phyloP scores from a whole-genome alignment of 2,888 invertebrate species.

The Epistrophella euchroma region DNA sequence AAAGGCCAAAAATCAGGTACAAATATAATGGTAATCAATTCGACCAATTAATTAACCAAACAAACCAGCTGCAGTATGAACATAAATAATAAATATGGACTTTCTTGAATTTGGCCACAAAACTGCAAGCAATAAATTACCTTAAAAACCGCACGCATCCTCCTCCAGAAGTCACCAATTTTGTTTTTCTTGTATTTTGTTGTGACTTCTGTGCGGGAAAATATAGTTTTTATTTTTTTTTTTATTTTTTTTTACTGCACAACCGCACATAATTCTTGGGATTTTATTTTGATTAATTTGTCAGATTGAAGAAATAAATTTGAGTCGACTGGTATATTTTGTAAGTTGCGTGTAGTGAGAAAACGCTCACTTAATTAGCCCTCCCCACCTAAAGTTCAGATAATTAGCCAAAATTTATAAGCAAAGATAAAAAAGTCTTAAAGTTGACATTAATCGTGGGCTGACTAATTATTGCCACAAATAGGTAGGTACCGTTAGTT shows the following conservation, averaged over 20 bases:
- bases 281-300: slow-evolving; percentile 70
- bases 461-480: slow-evolving; percentile 68
- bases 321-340: slow-evolving; percentile 29
- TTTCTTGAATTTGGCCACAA: slow-evolving; percentile 32
- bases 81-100: too few relatives aligned
- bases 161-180: slow-evolving; percentile 13
- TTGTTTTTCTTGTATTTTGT: background rate
- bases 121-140: slow-evolving; percentile 37
- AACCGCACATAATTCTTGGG: slow-evolving; percentile 68
- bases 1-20: too few relatives aligned
- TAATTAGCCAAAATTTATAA: slow-evolving; percentile 71
- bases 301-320: slow-evolving; percentile 58
- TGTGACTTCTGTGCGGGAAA: slow-evolving; percentile 64
- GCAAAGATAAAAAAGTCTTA: slow-evolving; percentile 58
- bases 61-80: background rate
- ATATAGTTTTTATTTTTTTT: background rate
- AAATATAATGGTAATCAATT: too few relatives aligned
- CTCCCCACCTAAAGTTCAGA: slow-evolving; percentile 22
- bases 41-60: slow-evolving; percentile 6
- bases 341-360: slow-evolving; percentile 3
- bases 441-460: slow-evolving; percentile 74
- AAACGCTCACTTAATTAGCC: slow-evolving; percentile 60
- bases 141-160: slow-evolving; percentile 40
- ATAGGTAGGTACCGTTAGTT: slow-evolving; percentile 55
- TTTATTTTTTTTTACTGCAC: slow-evolving; percentile 29